Percentiles rank a stretch among this genome's conserved stretches.
These are phyloP conservation scores for Apis cerana DNA, from an alignment of 1,140 invertebrate genomes.

Conservation along the genomic window DNA sequence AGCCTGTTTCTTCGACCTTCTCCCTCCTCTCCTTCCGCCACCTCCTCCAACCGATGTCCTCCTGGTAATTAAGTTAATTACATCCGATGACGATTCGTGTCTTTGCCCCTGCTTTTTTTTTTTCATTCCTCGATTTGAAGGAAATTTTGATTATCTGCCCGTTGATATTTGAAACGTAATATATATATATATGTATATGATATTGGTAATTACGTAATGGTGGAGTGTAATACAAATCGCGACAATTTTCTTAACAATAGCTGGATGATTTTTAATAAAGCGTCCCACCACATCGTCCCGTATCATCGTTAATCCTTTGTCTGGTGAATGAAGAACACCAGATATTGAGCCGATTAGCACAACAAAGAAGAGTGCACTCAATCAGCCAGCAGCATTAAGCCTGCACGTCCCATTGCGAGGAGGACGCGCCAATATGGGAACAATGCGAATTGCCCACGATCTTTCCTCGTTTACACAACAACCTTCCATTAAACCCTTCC, in stretches of 20 bases:
- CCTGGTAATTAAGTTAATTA: constrained; percentile 34
- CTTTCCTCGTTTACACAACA: constrained; percentile 26
- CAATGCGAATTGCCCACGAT: constrained; percentile 21
- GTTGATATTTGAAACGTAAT: too few relatives aligned
- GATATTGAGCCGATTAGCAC: constrained; percentile 45
- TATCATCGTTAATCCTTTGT: constrained; percentile 45
- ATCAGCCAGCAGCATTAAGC: constrained; percentile 41
- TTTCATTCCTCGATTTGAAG: too few relatives aligned
- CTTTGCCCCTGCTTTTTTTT: not conserved
- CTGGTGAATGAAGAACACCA: constrained; percentile 37
- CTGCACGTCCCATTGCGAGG: constrained; percentile 8
- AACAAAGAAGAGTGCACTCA: constrained; percentile 46
- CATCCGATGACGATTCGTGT: not conserved
- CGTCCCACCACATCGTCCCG: constrained; percentile 14
- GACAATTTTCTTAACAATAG: constrained; percentile 1
- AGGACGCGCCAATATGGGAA: constrained; percentile 19
- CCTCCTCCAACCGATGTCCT: not conserved
- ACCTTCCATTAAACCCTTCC: not conserved
- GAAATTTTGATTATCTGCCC: too few relatives aligned
- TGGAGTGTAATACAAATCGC: not conserved
- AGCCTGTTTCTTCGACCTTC: not conserved
- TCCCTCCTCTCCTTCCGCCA: not conserved
- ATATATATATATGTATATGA: fast-evolving
- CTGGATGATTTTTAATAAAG: constrained; percentile 49
- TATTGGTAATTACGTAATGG: not conserved